phyloP scores from a whole-genome alignment of 2,888 invertebrate species.

The Neria commutata region DNA sequence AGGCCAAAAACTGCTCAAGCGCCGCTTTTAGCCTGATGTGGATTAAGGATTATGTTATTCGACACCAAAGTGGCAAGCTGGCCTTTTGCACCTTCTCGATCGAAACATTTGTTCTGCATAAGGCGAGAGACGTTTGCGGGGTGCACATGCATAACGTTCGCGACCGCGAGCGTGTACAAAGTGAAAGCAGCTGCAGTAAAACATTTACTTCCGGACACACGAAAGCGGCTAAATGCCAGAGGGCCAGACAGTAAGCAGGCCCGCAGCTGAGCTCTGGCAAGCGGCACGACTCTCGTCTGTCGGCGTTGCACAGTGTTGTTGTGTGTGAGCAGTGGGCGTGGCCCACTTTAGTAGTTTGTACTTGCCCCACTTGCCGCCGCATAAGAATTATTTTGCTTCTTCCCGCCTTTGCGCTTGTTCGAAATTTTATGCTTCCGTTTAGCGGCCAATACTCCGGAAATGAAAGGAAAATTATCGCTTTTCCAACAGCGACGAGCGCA shows the following conservation, averaged over 20 bases:
- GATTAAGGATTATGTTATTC: no score
- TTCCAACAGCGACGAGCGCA: constrained; percentile 22
- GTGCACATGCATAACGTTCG: no score
- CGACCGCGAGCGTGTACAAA: no score
- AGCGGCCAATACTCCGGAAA: constrained; percentile 41
- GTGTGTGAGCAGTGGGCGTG: no score
- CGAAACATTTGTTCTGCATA: no score
- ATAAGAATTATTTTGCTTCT: constrained; percentile 3
- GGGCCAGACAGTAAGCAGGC: neutral
- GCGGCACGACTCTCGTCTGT: neutral
- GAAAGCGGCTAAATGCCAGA: constrained; percentile 5
- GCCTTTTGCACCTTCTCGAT: no score
- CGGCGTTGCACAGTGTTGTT: no score
- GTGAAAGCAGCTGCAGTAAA: constrained; percentile 3
- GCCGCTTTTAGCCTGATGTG: no score
- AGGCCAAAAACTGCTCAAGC: no score
- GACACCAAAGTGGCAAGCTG: no score
- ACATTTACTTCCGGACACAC: constrained; percentile 13
- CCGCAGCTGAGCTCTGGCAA: neutral
- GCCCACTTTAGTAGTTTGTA: constrained; percentile 5
- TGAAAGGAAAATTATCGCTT: constrained; percentile 37
- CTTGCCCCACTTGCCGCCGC: constrained; percentile 1
- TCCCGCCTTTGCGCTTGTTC: constrained; percentile 12
- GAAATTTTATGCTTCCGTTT: constrained; percentile 31
- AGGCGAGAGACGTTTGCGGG: no score